Base-by-base conservation (phyloP, 2,888 invertebrate species). In the Limnephilus marmoratus region DNA sequence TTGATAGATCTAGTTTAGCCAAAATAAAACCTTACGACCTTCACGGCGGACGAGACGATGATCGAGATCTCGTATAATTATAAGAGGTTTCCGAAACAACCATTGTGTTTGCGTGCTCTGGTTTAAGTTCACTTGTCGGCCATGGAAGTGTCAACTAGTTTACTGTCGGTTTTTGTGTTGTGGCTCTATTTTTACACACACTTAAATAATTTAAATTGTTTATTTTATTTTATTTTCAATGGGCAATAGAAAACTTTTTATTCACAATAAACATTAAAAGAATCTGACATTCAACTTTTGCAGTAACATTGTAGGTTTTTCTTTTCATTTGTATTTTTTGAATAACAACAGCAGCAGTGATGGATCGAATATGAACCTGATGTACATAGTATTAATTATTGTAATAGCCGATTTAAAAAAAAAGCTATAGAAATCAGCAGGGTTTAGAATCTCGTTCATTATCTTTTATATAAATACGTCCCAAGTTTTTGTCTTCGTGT, bases 111-210 rank as follows among this genome's bases (percentile, higher is more conserved):
- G 68, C 90, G 80, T 91, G 91, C 81, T 80, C 53, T 85, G 82
- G 80, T 85, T 83, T 92, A 92, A 92, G 92, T 90, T 92, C 92
- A 92, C 92, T 92, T 91, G 92, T 68, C 68, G 91, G 86, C 92
- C 92, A 49, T 92, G 92, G 91, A 81, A 31, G 82, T 34, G 82
- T 82, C 68, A 68, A 82, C 82, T 34, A 4, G 31, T 82, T 82
- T 34, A 34, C 31, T 31, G 34, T 82, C 34, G 34, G 31, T 82
- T 81, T 81, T 29, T 31, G 31, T 31, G 29, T 49, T 90, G 81
- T 81, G 29, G 90, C 37, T 83, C 83, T 85, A 49, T 83, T 85
- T 37, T 83, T n/a, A 81, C 29, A n/a, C 29, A 82, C 83, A 53
- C 68, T 29, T 53, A 45, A 81, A 81, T 82, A 37, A 29, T 29